Percentiles rank a stretch among this genome's conserved stretches.
These are phyloP conservation scores for Ameiurus melas DNA, from an alignment of 2,113 vertebrate species.

Conservation along the genomic window DNA sequence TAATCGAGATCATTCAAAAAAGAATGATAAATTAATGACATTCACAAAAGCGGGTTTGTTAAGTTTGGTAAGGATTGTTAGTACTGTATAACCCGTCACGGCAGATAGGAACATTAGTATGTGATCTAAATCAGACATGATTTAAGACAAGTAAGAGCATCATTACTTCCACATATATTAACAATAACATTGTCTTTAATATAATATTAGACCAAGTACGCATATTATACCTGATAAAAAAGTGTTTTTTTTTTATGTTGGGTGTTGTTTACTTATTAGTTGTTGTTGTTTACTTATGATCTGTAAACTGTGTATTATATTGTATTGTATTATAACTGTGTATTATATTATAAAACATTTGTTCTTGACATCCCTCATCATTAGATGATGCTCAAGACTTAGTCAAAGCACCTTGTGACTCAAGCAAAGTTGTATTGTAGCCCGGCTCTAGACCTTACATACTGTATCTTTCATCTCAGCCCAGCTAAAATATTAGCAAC, in stretches of 20 bases:
- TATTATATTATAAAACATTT: not conserved
- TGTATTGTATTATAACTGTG: too few relatives aligned
- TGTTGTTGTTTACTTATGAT: not conserved
- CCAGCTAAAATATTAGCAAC: not conserved
- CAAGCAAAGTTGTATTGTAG: not conserved
- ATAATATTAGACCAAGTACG: not conserved
- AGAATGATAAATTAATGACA: not conserved
- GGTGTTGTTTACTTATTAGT: not conserved
- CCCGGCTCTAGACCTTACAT: not conserved
- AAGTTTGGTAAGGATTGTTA: not conserved
- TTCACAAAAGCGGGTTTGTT: not conserved
- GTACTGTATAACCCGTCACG: not conserved
- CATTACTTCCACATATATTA: not conserved
- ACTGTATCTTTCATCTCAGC: not conserved
- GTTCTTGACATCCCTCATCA: not conserved
- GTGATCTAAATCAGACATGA: not conserved
- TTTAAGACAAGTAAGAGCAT: not conserved
- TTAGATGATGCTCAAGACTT: not conserved
- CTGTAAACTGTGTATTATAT: not conserved
- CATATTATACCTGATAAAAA: not conserved
- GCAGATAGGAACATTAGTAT: not conserved
- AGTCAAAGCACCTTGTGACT: not conserved
- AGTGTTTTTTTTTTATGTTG: not conserved
- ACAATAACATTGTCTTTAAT: not conserved
- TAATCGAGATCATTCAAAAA: not conserved